Conservation (phyloP, 2,113 vertebrate genomes). For the Ivindomyrus marchei region DNA sequence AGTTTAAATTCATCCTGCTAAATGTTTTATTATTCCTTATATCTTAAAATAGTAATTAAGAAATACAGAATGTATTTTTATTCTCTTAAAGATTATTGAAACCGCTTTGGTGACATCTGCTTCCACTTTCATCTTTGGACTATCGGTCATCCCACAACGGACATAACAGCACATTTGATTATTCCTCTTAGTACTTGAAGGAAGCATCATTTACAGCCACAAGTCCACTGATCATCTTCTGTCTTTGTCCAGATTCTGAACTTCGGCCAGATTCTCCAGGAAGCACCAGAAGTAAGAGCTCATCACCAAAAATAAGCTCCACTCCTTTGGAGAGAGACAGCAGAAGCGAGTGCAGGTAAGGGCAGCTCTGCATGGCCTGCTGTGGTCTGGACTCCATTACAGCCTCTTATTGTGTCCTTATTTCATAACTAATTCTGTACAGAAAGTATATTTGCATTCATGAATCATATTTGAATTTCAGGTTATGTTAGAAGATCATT, state of each 20-base stretch:
- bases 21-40: too few species aligned
- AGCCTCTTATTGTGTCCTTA: neutral
- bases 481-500: neutral
- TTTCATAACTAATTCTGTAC: neutral
- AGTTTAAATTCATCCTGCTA: too few species aligned
- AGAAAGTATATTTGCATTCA: neutral
- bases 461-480: neutral
- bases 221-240: neutral
- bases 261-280: neutral
- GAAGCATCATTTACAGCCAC: neutral
- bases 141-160: too few species aligned
- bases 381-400: neutral
- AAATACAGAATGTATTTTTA: too few species aligned
- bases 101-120: too few species aligned
- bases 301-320: neutral
- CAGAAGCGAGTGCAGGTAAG: neutral
- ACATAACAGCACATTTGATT: neutral
- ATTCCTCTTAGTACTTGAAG: too few species aligned
- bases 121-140: too few species aligned
- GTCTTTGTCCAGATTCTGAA: neutral
- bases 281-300: neutral
- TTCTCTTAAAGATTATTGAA: too few species aligned
- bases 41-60: too few species aligned
- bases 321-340: neutral
- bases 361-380: too few species aligned